Conservation (phyloP, 2,113 vertebrate species). For the Rhabdomys dilectus region DNA sequence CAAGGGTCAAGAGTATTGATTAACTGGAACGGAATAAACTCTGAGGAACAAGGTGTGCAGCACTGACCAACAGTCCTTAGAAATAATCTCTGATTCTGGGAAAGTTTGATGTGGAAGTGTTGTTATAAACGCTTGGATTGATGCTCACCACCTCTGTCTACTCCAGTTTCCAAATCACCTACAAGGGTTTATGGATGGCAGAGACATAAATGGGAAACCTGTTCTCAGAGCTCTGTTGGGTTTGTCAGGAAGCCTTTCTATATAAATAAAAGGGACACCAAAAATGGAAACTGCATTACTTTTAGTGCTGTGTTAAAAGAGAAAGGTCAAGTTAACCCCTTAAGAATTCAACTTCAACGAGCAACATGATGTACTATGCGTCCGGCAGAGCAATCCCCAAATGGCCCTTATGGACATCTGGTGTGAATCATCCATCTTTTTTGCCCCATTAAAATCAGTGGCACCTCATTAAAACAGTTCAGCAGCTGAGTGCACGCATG, state of each 20-base stretch:
- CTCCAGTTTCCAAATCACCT: constrained; percentile 74
- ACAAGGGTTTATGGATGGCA: constrained; percentile 71
- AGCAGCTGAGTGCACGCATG: constrained; percentile 66
- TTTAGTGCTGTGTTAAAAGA: constrained; percentile 80
- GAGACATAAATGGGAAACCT: constrained; percentile 66
- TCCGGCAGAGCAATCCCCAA: constrained; percentile 74
- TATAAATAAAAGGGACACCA: constrained; percentile 79
- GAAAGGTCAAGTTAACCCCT: constrained; percentile 83
- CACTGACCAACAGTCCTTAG: constrained; percentile 21
- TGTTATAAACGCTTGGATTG: constrained; percentile 60
- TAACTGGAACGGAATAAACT: constrained; percentile 30
- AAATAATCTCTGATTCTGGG: constrained; percentile 33
- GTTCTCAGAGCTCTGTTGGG: constrained; percentile 65
- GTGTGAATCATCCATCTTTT: constrained; percentile 79
- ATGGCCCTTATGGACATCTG: constrained; percentile 78
- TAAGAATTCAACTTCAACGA: constrained; percentile 73
- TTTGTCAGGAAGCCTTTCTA: constrained; percentile 77
- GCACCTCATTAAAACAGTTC: constrained; percentile 77
- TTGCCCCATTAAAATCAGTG: constrained; percentile 82
- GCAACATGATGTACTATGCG: constrained; percentile 73
- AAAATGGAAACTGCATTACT: constrained; percentile 82
- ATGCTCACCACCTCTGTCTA: constrained; percentile 40
- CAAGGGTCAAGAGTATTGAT: constrained; percentile 20
- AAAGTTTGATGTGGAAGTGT: constrained; percentile 24
- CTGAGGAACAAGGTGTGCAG: constrained; percentile 3